These are phyloP conservation scores for Danio albolineatus DNA, from an alignment of 2,797 vertebrate species.

Conservation along the genomic window DNA sequence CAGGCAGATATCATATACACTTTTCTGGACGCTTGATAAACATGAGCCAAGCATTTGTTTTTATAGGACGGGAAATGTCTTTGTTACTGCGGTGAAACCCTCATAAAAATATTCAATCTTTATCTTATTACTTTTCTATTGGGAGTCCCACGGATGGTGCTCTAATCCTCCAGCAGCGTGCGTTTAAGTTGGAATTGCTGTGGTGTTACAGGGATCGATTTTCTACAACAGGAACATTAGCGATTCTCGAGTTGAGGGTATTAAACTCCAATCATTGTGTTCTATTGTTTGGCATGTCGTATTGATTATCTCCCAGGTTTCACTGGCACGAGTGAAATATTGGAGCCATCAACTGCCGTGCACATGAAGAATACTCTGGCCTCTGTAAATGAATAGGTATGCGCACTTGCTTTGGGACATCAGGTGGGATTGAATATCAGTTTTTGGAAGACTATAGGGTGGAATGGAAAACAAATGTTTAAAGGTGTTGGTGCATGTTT, in stretches of 20 bases:
- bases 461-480: slow-evolving; percentile 3
- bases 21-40: slow-evolving; percentile 38
- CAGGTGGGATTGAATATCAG: slow-evolving; percentile 63
- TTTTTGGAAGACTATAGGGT: slow-evolving; percentile 52
- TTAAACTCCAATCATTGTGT: slow-evolving; percentile 85
- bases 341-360: slow-evolving; percentile 74
- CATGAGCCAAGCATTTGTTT: slow-evolving; percentile 34
- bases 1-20: slow-evolving; percentile 47
- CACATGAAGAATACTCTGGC: slow-evolving; percentile 68
- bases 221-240: slow-evolving; percentile 81
- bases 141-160: slow-evolving; percentile 64
- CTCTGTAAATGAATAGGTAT: slow-evolving; percentile 73
- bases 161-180: slow-evolving; percentile 60
- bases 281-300: slow-evolving; percentile 78
- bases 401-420: slow-evolving; percentile 67
- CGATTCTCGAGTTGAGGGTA: slow-evolving; percentile 79
- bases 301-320: slow-evolving; percentile 86
- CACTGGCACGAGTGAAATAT: slow-evolving; percentile 76
- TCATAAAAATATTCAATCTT: background rate
- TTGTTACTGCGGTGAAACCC: slow-evolving; percentile 39
- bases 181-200: slow-evolving; percentile 66
- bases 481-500: background rate
- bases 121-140: slow-evolving; percentile 45
- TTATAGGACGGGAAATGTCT: slow-evolving; percentile 15
- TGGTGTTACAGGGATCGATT: slow-evolving; percentile 77